A percentile compares a stretch with the other conserved stretches of the same genome.
Conservation (phyloP, 2,113 vertebrate genomes). For the Blennius ocellaris region DNA sequence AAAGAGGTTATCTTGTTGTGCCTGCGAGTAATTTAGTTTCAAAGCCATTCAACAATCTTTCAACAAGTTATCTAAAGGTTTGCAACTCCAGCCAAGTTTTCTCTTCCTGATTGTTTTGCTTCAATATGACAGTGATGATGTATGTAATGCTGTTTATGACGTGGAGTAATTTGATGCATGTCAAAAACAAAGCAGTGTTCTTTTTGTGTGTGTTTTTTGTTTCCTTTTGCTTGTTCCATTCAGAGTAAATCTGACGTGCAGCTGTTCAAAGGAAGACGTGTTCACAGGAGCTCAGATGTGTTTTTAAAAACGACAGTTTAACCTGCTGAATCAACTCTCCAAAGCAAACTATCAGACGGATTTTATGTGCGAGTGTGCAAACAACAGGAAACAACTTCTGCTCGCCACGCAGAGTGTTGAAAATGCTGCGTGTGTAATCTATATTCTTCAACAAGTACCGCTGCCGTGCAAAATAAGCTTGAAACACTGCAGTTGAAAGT, state of each 20-base stretch:
- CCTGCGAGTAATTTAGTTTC: conserved; percentile 16
- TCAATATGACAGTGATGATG: conserved; percentile 8
- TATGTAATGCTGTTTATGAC: conserved; percentile 7
- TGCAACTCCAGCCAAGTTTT: conserved; percentile 15
- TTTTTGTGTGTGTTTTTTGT: neutral
- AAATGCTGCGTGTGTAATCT: conserved; percentile 1
- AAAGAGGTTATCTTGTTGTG: conserved; percentile 19
- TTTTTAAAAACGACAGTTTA: conserved; percentile 4
- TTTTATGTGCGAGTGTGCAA: conserved; percentile 3
- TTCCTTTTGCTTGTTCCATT: conserved; percentile 24
- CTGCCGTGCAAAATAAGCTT: conserved; percentile 7
- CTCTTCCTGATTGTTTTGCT: conserved; percentile 8
- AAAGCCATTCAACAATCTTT: conserved; percentile 23
- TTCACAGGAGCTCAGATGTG: neutral
- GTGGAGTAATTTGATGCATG: conserved; percentile 13
- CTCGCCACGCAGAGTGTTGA: neutral
- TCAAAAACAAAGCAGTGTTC: neutral
- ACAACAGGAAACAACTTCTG: conserved; percentile 9
- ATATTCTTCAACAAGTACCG: conserved; percentile 4
- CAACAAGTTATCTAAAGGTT: neutral
- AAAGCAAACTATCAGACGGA: conserved; percentile 5
- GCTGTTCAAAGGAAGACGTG: neutral
- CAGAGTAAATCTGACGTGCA: neutral
- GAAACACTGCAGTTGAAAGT: conserved; percentile 21
- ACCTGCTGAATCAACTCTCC: neutral